These are phyloP conservation scores for Elaphurus davidianus DNA, from an alignment of 2,113 vertebrate species.

Conservation along the genomic window DNA sequence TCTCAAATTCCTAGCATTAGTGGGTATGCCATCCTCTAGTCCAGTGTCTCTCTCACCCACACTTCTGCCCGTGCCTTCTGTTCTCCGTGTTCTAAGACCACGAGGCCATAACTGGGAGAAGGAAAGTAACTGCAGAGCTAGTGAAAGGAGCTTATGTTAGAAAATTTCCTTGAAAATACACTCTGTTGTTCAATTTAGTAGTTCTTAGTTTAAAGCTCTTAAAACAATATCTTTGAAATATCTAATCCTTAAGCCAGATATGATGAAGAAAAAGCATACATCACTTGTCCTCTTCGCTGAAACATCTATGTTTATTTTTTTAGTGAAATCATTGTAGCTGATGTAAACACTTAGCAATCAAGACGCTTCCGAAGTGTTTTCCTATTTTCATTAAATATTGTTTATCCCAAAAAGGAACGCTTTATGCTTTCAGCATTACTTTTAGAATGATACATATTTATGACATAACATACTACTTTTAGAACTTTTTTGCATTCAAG, in stretches of 20 bases:
- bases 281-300: background rate
- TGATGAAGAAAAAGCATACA: background rate
- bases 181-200: background rate
- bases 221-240: conserved; percentile 10
- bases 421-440: conserved; percentile 58
- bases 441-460: conserved; percentile 79
- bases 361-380: conserved; percentile 37
- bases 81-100: background rate
- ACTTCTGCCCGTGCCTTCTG: fast-evolving
- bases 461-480: conserved; percentile 62
- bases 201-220: background rate
- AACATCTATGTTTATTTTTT: conserved; percentile 49
- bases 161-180: background rate
- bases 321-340: conserved; percentile 16
- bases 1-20: background rate
- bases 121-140: background rate
- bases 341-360: conserved; percentile 58
- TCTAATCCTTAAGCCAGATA: background rate
- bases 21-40: background rate
- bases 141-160: background rate
- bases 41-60: background rate
- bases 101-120: background rate
- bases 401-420: conserved; percentile 71
- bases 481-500: conserved; percentile 58
- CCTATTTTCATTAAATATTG: conserved; percentile 59